phyloP scores from a whole-genome alignment of 2,113 vertebrate genomes.

The Ceyx melanurus region DNA sequence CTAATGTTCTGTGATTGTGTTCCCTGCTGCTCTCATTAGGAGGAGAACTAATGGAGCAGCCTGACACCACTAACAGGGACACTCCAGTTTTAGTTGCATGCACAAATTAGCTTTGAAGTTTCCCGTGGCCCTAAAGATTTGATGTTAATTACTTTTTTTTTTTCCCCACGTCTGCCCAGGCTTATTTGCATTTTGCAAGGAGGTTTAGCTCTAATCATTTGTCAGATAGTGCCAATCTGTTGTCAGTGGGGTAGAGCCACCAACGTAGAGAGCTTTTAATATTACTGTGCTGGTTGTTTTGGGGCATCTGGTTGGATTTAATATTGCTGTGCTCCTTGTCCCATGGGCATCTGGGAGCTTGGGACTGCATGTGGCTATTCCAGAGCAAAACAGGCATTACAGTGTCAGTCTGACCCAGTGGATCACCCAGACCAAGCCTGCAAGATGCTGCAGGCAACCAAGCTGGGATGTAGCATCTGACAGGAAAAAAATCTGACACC shows the following conservation, averaged over 20 bases:
- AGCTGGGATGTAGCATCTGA: neutral
- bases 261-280: constrained; percentile 31
- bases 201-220: constrained; percentile 67
- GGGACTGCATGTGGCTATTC: neutral
- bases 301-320: neutral
- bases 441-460: neutral
- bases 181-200: constrained; percentile 76
- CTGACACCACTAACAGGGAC: constrained; percentile 42
- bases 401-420: neutral
- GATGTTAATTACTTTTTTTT: constrained; percentile 68
- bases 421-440: neutral
- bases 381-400: neutral
- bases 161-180: constrained; percentile 69
- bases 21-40: constrained; percentile 54
- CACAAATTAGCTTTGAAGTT: constrained; percentile 77
- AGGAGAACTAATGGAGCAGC: constrained; percentile 46
- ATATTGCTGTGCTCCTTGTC: neutral
- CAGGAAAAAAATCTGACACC: neutral
- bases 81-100: constrained; percentile 65
- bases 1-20: too few species aligned
- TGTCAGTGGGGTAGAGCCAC: constrained; percentile 65
- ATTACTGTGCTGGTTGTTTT: neutral
- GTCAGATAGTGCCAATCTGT: constrained; percentile 73
- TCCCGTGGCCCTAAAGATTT: constrained; percentile 74
- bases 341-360: neutral